These are phyloP conservation scores for Parnassius apollo DNA, from an alignment of 2,888 invertebrate genomes.

Conservation along the genomic window DNA sequence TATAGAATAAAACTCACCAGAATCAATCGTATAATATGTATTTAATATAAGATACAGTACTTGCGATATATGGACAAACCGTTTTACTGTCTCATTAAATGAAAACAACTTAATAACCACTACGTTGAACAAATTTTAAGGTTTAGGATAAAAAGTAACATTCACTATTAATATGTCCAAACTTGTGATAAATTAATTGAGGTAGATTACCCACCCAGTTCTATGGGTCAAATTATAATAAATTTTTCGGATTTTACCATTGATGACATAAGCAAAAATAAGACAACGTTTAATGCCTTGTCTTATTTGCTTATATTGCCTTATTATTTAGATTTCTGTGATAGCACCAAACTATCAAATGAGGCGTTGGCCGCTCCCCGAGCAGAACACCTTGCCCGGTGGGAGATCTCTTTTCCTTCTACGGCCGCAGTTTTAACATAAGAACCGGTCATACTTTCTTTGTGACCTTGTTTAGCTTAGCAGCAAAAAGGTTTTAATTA, in stretches of 20 bases:
- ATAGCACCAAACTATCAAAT: too few species aligned
- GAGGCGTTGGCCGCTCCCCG: too few species aligned
- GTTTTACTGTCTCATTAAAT: constrained; percentile 49
- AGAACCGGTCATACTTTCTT: too few species aligned
- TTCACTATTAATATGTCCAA: constrained; percentile 77
- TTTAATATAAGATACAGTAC: constrained; percentile 80
- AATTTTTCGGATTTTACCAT: constrained; percentile 64
- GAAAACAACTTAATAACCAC: constrained; percentile 68
- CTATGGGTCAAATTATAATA: constrained; percentile 72
- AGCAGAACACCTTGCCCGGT: too few species aligned
- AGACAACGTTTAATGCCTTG: constrained; percentile 66
- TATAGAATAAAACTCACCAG: constrained; percentile 58
- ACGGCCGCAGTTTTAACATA: too few species aligned
- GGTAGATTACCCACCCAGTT: constrained; percentile 72
- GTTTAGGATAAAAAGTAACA: constrained; percentile 60
- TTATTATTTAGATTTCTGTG: too few species aligned
- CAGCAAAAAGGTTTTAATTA: too few species aligned
- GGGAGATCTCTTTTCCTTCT: too few species aligned
- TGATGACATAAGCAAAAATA: constrained; percentile 67
- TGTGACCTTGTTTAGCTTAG: too few species aligned
- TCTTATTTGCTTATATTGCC: too few species aligned
- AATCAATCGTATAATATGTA: constrained; percentile 81
- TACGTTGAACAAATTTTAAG: constrained; percentile 72
- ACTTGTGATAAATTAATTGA: constrained; percentile 80
- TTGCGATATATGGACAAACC: constrained; percentile 80